Evolutionary conservation across 23 tunicate species (phyloP), one percentile per base, ranked within the genome.

Genomic region (Styela clava): DNA sequence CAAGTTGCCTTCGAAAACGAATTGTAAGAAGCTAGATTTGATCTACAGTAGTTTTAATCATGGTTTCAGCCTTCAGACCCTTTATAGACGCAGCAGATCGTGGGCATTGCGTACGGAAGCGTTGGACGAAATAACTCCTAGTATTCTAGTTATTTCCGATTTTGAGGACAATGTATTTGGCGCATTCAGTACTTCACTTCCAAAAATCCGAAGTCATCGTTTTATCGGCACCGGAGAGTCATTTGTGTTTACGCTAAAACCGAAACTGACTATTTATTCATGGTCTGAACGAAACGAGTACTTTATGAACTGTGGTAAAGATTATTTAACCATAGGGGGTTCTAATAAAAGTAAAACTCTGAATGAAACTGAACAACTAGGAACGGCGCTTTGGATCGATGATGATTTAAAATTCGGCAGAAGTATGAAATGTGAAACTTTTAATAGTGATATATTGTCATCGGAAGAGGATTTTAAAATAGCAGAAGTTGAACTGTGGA

Each of bases 341-440:
- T 44, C 64, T 12, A 18, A 22, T 24, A 16, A 16, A 27, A 24
- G 71, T 22, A 27, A 29, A 67, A 25, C 22, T n/a, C 0, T 12
- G 71, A 29, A 19, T 22, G 26, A 35, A n/a, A 52, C 23, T 36
- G 21, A 16, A 22, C 26, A 21, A 12, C 37, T 20, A 16, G 81
- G 81, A n/a, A 34, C 22, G 52, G 78, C n/a, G 0, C 81, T 76
- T 24, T 44, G 30, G 64, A 35, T 76, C 44, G 81, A 76, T 2
- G 44, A 44, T 24, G 1, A 44, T 7, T 52, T 76, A 30, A 24
- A 25, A 44, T 25, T 33, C 26, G 81, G 81, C 0, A 1, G 81
- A 29, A 76, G 81, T 52, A 76, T 52, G 65, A 44, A 76, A 2
- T 76, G 81, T 31, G 65, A 76, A 44, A 76, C 81, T 16, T 76